These are phyloP conservation scores for Cryptophagus acutangulus DNA, from an alignment of 2,888 invertebrate genomes.

Conservation along the genomic window DNA sequence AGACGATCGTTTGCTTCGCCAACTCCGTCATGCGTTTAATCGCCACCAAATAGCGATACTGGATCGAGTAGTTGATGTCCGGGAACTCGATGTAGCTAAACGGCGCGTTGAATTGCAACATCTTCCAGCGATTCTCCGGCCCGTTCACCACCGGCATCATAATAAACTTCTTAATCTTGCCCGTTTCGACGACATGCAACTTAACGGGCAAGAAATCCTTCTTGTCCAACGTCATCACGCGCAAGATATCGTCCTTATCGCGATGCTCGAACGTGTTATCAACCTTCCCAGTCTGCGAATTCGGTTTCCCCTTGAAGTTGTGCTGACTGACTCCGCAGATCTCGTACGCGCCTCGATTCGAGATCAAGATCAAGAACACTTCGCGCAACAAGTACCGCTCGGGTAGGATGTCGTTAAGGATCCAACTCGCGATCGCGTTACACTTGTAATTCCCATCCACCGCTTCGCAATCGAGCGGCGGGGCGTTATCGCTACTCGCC, in stretches of 20 bases:
- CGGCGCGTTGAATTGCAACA: too few relatives aligned
- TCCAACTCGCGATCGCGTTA: constrained; percentile 39
- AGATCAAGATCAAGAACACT: constrained; percentile 38
- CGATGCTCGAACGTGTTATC: too few relatives aligned
- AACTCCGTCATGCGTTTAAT: constrained; percentile 17
- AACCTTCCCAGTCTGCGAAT: too few relatives aligned
- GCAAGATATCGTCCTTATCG: too few relatives aligned
- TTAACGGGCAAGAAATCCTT: too few relatives aligned
- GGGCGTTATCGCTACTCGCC: constrained; percentile 22
- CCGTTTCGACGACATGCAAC: constrained; percentile 12
- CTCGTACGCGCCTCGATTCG: constrained; percentile 35
- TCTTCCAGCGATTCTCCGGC: too few relatives aligned
- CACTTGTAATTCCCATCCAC: constrained; percentile 21
- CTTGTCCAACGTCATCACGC: neutral
- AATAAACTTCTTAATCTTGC: too few relatives aligned
- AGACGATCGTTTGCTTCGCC: constrained; percentile 13
- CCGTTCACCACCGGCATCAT: too few relatives aligned
- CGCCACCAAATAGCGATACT: constrained; percentile 50
- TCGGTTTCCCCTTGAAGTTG: too few relatives aligned
- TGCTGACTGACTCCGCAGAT: constrained; percentile 42
- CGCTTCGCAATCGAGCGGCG: constrained; percentile 32
- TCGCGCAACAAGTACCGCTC: constrained; percentile 26
- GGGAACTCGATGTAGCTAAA: constrained; percentile 53
- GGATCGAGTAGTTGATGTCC: constrained; percentile 52
- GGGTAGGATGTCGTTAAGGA: constrained; percentile 33